Conservation (phyloP, 2,797 vertebrate species). For the Mastacembelus armatus region DNA sequence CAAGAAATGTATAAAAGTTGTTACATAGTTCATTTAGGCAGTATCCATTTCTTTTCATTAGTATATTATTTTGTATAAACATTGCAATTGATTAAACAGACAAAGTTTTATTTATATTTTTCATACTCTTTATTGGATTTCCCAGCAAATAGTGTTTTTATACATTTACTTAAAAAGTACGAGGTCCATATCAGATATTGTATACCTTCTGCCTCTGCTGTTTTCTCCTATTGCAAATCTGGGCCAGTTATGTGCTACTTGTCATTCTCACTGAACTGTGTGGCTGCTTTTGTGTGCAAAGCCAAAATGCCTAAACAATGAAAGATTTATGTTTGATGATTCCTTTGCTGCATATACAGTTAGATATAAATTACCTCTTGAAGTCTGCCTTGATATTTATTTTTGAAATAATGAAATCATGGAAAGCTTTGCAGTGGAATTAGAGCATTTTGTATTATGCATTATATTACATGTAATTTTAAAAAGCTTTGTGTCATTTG, state of each 20-base stretch:
- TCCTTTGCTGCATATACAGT: constrained; percentile 37
- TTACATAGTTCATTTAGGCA: constrained; percentile 74
- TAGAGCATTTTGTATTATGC: constrained; percentile 60
- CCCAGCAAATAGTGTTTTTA: constrained; percentile 75
- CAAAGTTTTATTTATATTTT: constrained; percentile 77
- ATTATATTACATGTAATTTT: constrained; percentile 59
- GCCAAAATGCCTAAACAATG: constrained; percentile 37
- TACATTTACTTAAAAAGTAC: constrained; percentile 69
- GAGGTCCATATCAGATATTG: constrained; percentile 77
- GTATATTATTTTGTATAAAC: constrained; percentile 76
- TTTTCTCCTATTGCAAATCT: constrained; percentile 73
- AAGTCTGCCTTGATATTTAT: constrained; percentile 45
- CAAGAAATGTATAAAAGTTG: constrained; percentile 68
- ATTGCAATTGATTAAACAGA: constrained; percentile 65
- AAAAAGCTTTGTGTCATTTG: constrained; percentile 9
- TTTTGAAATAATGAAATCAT: constrained; percentile 35
- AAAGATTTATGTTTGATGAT: constrained; percentile 45
- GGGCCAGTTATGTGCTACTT: constrained; percentile 76
- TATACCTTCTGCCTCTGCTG: constrained; percentile 76
- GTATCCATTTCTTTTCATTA: constrained; percentile 66
- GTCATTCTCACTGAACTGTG: constrained; percentile 61
- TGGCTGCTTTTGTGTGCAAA: constrained; percentile 67
- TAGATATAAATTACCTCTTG: constrained; percentile 16
- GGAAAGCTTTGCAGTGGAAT: constrained; percentile 38
- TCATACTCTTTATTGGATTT: constrained; percentile 77